phyloP scores from a whole-genome alignment of 2,113 vertebrate genomes.

The Ptyas mucosa region DNA sequence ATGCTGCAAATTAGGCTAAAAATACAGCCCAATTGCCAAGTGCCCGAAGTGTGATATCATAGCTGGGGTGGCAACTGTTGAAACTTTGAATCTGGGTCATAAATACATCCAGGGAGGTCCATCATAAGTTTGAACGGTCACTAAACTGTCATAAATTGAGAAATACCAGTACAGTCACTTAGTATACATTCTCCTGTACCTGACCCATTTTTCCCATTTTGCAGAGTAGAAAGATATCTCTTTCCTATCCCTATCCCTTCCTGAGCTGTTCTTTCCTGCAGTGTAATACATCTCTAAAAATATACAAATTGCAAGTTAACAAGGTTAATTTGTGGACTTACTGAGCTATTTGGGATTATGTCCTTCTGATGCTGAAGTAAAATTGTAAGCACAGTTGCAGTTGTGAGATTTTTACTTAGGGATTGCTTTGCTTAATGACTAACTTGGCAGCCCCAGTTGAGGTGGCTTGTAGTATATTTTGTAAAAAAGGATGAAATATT shows the following conservation, averaged over 20 bases:
- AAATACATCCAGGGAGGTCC: not conserved
- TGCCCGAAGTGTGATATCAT: not conserved
- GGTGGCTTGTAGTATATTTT: not conserved
- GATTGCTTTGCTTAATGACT: not conserved
- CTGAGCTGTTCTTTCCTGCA: not conserved
- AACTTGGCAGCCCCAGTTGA: not conserved
- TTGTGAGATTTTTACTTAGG: not conserved
- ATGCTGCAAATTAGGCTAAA: not conserved
- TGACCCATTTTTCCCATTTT: not conserved
- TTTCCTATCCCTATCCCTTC: not conserved
- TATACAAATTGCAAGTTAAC: not conserved
- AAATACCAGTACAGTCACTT: not conserved
- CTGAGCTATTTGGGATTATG: not conserved
- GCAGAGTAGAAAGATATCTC: not conserved
- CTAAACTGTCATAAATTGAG: not conserved
- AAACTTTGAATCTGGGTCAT: not conserved
- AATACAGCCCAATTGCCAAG: not conserved
- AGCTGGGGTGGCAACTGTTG: too few relatives aligned
- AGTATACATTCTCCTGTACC: not conserved
- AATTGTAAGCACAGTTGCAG: not conserved
- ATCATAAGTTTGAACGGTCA: not conserved
- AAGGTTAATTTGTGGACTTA: not conserved
- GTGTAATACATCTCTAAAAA: not conserved
- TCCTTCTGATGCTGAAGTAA: not conserved
- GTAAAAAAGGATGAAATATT: too few relatives aligned